phyloP scores from a whole-genome alignment of 1,140 invertebrate genomes.

The Onthophagus taurus region DNA sequence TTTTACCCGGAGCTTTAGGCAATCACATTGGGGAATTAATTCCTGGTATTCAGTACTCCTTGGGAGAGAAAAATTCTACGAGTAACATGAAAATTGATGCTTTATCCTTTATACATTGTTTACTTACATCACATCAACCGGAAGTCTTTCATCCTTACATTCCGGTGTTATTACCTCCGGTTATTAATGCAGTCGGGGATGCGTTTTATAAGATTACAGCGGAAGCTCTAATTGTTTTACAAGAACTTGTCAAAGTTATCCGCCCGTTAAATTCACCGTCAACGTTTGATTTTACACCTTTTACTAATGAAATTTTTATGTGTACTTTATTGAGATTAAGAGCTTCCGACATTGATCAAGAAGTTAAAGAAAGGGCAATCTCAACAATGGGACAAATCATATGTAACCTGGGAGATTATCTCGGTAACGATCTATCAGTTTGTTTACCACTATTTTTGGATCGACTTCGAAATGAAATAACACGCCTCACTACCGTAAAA shows the following conservation, averaged over 20 bases:
- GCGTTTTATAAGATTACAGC: constrained; percentile 98
- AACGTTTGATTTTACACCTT: constrained; percentile 67
- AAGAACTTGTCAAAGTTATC: constrained; percentile 91
- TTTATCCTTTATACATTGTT: constrained; percentile 81
- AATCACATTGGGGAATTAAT: constrained; percentile 78
- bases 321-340: constrained; percentile 77
- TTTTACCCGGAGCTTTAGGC: constrained; percentile 79
- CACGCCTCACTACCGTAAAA: constrained; percentile 90
- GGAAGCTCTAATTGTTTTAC: constrained; percentile 84
- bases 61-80: constrained; percentile 87
- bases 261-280: constrained; percentile 67
- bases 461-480: constrained; percentile 92
- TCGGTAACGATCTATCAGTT: constrained; percentile 62
- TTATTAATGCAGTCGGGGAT: constrained; percentile 84
- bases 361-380: constrained; percentile 96
- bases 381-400: constrained; percentile 95
- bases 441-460: constrained; percentile 93
- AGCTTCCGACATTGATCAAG: constrained; percentile 96
- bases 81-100: constrained; percentile 99
- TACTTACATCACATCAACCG: constrained; percentile 75
- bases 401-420: constrained; percentile 79
- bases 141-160: constrained; percentile 74
- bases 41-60: constrained; percentile 82
- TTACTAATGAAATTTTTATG: constrained; percentile 72
- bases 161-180: constrained; percentile 71